These are phyloP conservation scores for Brachionus asplanchnoidis DNA, from an alignment of 1,140 invertebrate genomes.

Conservation along the genomic window DNA sequence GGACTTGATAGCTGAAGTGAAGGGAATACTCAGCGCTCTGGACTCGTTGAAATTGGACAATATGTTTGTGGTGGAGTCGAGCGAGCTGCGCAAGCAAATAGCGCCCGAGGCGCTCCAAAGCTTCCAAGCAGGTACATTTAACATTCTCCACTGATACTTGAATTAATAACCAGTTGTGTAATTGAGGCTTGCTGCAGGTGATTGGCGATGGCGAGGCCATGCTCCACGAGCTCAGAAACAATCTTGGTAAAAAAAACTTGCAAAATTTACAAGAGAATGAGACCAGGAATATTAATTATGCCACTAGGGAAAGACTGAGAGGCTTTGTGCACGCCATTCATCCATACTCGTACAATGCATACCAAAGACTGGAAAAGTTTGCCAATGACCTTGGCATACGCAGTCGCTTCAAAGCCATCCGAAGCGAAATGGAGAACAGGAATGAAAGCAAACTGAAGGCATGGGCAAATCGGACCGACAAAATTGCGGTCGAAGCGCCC, in stretches of 20 bases:
- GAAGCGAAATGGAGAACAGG: not conserved
- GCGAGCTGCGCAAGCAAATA: not conserved
- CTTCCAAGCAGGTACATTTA: not conserved
- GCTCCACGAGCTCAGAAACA: not conserved
- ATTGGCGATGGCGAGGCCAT: not conserved
- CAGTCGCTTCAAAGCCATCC: not conserved
- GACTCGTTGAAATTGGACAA: conserved; percentile 20
- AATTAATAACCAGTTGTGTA: not conserved
- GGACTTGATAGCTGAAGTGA: not conserved
- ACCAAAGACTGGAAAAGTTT: conserved; percentile 8
- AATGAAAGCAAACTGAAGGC: not conserved
- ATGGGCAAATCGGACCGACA: not conserved
- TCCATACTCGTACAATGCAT: not conserved
- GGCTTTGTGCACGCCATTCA: not conserved
- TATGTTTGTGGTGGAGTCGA: not conserved
- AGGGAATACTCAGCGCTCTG: conserved; percentile 1
- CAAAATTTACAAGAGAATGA: conserved; percentile 12
- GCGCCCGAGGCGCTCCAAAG: not conserved
- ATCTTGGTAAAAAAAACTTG: conserved; percentile 18
- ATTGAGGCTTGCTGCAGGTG: not conserved
- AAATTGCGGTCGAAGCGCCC: not conserved
- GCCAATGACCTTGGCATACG: conserved; percentile 3
- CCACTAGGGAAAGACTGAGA: not conserved
- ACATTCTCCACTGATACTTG: not conserved
- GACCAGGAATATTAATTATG: conserved; percentile 10